Percentiles rank a stretch among this genome's conserved stretches.
Evolutionary conservation across 2,113 vertebrate genomes (phyloP).

Genomic region (Martes martes): DNA sequence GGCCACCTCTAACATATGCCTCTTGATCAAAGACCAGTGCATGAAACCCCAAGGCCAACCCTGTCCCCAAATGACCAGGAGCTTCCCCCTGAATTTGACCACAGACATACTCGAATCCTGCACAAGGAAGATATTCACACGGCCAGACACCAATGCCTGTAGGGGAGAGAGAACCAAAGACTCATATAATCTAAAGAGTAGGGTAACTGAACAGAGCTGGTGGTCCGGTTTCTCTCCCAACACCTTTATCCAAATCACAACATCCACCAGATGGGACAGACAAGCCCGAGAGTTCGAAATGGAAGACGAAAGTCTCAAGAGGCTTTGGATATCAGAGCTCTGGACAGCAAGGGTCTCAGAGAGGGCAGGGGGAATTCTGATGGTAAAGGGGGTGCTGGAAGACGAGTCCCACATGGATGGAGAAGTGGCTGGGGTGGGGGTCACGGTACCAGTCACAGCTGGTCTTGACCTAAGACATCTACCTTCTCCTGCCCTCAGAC

Average conservation of each 20-base stretch:
- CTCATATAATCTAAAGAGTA: neutral
- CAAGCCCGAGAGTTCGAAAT: neutral
- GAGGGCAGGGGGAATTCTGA: neutral
- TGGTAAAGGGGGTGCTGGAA: neutral
- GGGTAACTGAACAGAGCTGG: neutral
- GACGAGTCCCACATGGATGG: neutral
- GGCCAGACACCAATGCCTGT: neutral
- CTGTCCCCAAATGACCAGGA: neutral
- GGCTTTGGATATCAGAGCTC: neutral
- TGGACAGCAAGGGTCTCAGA: neutral
- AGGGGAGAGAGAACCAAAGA: neutral
- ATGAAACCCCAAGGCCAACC: neutral
- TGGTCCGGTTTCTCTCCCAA: neutral
- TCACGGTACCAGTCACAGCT: neutral
- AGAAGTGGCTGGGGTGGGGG: neutral
- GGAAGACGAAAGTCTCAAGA: neutral
- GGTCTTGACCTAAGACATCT: neutral
- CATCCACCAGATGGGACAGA: neutral
- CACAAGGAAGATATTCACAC: neutral
- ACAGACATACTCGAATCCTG: neutral
- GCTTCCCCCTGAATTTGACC: neutral
- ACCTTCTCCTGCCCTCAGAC: neutral
- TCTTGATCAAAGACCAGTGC: neutral
- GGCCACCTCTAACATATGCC: neutral
- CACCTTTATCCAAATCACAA: neutral